These are phyloP conservation scores for Sander vitreus DNA, from an alignment of 2,113 vertebrate species.

Conservation along the genomic window DNA sequence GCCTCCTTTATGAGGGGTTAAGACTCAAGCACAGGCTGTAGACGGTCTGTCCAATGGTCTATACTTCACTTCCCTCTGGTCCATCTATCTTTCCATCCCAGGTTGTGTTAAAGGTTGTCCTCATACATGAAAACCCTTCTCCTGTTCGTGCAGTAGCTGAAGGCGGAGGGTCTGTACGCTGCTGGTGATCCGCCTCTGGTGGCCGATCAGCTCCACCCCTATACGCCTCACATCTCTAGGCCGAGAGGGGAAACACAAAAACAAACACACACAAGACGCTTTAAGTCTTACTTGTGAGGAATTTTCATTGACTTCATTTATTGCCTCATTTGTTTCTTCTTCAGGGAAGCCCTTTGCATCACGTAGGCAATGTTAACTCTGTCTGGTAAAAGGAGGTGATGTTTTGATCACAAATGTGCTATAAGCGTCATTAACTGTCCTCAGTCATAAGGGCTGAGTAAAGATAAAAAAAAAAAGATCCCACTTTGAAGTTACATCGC, in stretches of 20 bases:
- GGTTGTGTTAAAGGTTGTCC: slow-evolving; percentile 69
- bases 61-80: slow-evolving; percentile 69
- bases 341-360: background rate
- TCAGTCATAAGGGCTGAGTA: background rate
- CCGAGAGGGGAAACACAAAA: slow-evolving; percentile 60
- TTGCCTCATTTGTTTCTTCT: background rate
- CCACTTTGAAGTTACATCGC: background rate
- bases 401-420: background rate
- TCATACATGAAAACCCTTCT: slow-evolving; percentile 98
- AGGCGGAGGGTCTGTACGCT: slow-evolving; percentile 96
- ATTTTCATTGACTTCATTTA: background rate
- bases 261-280: slow-evolving; percentile 37
- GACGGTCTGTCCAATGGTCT: slow-evolving; percentile 74
- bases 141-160: slow-evolving; percentile 96
- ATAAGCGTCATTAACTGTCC: too few relatives aligned
- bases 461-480: background rate
- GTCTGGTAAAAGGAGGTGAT: background rate
- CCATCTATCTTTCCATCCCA: slow-evolving; percentile 55
- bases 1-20: slow-evolving; percentile 75
- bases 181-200: slow-evolving; percentile 97
- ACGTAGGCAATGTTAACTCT: background rate
- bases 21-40: slow-evolving; percentile 90
- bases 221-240: slow-evolving; percentile 95
- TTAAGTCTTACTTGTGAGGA: slow-evolving; percentile 13
- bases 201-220: slow-evolving; percentile 95